Evolutionary conservation across 2,113 vertebrate species (phyloP).

Genomic region (Labeo rohita): DNA sequence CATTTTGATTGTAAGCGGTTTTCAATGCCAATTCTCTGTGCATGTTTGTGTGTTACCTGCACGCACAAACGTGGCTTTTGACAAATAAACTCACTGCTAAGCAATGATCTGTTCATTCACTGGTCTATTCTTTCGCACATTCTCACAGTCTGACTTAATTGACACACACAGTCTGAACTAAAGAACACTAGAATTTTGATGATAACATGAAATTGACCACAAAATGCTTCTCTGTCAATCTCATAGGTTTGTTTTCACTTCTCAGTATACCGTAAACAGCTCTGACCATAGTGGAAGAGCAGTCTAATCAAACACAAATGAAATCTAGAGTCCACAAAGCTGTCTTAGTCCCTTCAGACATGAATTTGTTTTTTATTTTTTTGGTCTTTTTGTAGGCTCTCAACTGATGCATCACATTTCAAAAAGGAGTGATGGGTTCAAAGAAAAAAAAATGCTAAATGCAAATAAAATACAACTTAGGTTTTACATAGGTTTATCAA

Average conservation of each 20-base stretch:
- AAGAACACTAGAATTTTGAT: not conserved
- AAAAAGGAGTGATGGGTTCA: not conserved
- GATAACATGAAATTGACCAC: not conserved
- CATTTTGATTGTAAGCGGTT: slow-evolving; percentile 75
- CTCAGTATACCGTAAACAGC: not conserved
- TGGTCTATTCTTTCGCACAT: slow-evolving; percentile 51
- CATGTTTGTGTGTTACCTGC: slow-evolving; percentile 73
- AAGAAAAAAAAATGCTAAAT: too few species aligned
- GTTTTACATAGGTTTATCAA: not conserved
- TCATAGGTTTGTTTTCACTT: not conserved
- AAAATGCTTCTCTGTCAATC: not conserved
- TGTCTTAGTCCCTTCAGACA: too few species aligned
- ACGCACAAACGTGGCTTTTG: slow-evolving; percentile 85
- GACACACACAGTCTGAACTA: too few species aligned
- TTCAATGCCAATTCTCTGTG: slow-evolving; percentile 68
- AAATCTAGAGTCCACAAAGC: not conserved
- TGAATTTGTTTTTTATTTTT: too few species aligned
- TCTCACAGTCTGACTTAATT: not conserved
- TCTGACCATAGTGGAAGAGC: not conserved
- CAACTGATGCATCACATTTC: not conserved
- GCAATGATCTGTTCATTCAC: slow-evolving; percentile 63
- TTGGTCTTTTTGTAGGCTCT: not conserved
- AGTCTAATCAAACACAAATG: not conserved
- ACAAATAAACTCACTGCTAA: slow-evolving; percentile 84
- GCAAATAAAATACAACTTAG: too few species aligned